These are phyloP conservation scores for Sarcophaga bullata DNA, from an alignment of 1,140 invertebrate genomes.

Conservation along the genomic window DNA sequence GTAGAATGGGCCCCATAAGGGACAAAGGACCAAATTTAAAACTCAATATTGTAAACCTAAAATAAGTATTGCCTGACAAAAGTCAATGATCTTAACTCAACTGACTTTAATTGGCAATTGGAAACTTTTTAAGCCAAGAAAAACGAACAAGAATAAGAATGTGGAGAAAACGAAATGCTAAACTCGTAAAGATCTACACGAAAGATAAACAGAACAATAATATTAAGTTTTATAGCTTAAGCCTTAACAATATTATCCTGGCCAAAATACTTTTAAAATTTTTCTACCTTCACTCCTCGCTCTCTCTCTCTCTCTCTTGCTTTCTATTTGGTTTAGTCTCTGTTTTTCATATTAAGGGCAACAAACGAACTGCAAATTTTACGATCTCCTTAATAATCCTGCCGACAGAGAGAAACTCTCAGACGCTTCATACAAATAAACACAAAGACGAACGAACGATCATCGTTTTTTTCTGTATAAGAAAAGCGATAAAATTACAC, in stretches of 20 bases:
- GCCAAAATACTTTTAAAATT: no score
- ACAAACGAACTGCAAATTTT: slow-evolving; percentile 31
- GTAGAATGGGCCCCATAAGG: no score
- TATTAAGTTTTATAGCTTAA: slow-evolving; percentile 23
- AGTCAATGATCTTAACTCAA: slow-evolving; percentile 43
- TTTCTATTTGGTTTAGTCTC: no score
- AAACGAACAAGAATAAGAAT: background rate
- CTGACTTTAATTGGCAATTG: slow-evolving; percentile 21
- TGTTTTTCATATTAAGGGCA: background rate
- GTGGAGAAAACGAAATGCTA: background rate
- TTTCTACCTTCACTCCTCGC: background rate
- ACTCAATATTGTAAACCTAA: no score
- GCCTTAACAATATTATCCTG: background rate
- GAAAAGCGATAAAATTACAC: slow-evolving; percentile 30
- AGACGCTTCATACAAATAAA: no score
- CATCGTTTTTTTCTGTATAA: background rate
- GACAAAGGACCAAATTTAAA: no score
- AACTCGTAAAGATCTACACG: slow-evolving; percentile 30
- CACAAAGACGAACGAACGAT: background rate
- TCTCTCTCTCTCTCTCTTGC: background rate
- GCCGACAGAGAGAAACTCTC: background rate
- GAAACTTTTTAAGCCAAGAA: slow-evolving; percentile 10
- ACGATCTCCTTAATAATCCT: slow-evolving; percentile 27
- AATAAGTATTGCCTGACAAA: slow-evolving; percentile 43
- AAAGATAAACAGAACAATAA: slow-evolving; percentile 25